Evolutionary conservation across 2,113 vertebrate genomes (phyloP).

Genomic region (Tychaedon coryphoeus): DNA sequence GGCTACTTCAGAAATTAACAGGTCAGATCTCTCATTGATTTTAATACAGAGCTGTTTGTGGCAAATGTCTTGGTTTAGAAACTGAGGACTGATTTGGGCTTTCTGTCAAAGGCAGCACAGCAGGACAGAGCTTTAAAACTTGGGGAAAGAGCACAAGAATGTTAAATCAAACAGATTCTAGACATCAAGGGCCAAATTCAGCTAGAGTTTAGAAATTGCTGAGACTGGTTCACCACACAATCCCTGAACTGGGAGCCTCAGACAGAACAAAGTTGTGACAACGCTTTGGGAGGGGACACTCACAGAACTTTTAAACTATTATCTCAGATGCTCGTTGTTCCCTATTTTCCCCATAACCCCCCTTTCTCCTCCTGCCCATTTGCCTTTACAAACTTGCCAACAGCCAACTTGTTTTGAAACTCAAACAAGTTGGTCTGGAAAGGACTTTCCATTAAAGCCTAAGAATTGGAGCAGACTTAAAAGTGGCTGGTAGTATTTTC

Average conservation of each 20-base stretch:
- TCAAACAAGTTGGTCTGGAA: slow-evolving; percentile 30
- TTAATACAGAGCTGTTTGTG: slow-evolving; percentile 23
- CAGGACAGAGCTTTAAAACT: neutral
- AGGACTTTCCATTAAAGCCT: slow-evolving; percentile 33
- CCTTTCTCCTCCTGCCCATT: neutral
- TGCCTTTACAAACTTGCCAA: neutral
- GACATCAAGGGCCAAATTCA: neutral
- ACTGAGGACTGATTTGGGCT: neutral
- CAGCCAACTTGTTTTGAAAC: slow-evolving; percentile 15
- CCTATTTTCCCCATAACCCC: neutral
- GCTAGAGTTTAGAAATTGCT: neutral
- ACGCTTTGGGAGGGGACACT: neutral
- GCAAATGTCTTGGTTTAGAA: slow-evolving; percentile 4
- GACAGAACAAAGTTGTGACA: neutral
- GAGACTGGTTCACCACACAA: neutral
- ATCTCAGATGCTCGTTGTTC: neutral
- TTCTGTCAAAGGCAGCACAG: slow-evolving; percentile 24
- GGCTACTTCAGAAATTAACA: slow-evolving; percentile 31
- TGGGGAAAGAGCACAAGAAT: neutral
- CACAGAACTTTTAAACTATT: neutral
- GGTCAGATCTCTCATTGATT: slow-evolving; percentile 15
- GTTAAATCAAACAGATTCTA: neutral
- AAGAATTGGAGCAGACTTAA: slow-evolving; percentile 36
- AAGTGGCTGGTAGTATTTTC: slow-evolving; percentile 49
- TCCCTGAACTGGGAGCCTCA: neutral